phyloP scores from a whole-genome alignment of 2,888 invertebrate genomes.

The Brachypterus glaber region DNA sequence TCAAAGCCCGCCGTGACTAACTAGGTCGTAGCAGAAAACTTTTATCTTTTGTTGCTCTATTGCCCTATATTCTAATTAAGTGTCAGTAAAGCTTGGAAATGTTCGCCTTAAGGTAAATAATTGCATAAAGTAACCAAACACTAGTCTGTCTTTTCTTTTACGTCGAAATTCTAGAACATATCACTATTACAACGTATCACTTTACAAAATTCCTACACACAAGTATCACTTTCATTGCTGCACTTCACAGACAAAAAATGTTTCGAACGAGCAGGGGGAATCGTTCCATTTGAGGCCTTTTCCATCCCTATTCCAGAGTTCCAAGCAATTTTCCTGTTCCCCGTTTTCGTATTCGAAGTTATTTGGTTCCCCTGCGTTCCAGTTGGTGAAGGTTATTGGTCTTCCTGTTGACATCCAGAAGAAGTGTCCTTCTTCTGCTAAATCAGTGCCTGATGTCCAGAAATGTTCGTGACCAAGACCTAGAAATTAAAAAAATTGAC shows the following conservation, averaged over 20 bases:
- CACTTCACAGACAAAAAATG: slow-evolving; percentile 86
- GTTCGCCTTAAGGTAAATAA: too few relatives aligned
- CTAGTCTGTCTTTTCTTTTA: background rate
- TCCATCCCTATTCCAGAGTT: slow-evolving; percentile 85
- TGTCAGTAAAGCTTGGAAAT: too few relatives aligned
- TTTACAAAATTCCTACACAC: background rate
- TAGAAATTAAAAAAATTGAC: too few relatives aligned
- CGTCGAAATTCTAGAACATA: background rate
- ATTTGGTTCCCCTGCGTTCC: slow-evolving; percentile 90
- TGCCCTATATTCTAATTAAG: too few relatives aligned
- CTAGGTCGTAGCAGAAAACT: too few relatives aligned
- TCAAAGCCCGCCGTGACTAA: too few relatives aligned
- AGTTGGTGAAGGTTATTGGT: slow-evolving; percentile 82
- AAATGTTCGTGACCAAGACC: slow-evolving; percentile 85
- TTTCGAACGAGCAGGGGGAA: slow-evolving; percentile 87
- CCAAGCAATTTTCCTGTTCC: slow-evolving; percentile 85
- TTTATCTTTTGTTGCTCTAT: too few relatives aligned
- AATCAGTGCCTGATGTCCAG: slow-evolving; percentile 87
- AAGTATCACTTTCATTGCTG: slow-evolving; percentile 27
- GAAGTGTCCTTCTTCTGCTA: slow-evolving; percentile 83
- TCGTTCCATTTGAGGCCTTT: slow-evolving; percentile 92
- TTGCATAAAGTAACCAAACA: background rate
- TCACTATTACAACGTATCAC: slow-evolving; percentile 2
- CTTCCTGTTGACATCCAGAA: slow-evolving; percentile 90
- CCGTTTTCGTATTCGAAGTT: slow-evolving; percentile 90